Evolutionary conservation across 2,797 vertebrate genomes (phyloP), one percentile per base, ranked within the genome.

Genomic region (Lophius americanus): DNA sequence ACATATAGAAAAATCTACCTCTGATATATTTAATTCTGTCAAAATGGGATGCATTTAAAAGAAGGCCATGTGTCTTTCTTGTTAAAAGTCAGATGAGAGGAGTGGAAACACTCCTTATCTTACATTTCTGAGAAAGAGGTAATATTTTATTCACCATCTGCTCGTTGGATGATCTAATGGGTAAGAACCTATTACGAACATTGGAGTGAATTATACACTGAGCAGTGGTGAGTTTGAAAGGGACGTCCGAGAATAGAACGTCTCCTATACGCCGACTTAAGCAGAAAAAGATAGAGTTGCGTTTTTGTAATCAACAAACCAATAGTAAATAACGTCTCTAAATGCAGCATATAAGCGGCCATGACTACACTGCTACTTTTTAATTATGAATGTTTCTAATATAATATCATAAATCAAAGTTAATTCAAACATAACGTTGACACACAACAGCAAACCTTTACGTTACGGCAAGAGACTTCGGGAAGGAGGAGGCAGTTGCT

Each of bases 401-500:
- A 10, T 49, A 9, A 0, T 38, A 7, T 36, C 3, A 49, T 39
- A 11, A 7, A 43, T 54, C 1, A 10, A 32, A 42, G 44, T 59
- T 4, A 42, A 38, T 8, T 51, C 6, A n/a, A 39, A 56, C 11
- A 11, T 41, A 44, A 56, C 13, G 14, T 11, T 58, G 9, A 41
- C 38, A 48, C 1, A 32, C 7, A 5, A 12, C 6, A 4, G 51
- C 14, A 7, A 50, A 36, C 43, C 44, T 53, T 36, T 43, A 4
- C 9, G 46, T 41, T 41, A 32, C 58, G 23, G 4, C 1, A 9
- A 56, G n/a, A 13, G 46, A 54, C 48, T 55, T 36, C 11, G 32
- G 47, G 38, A 46, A 70, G 35, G 55, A 33, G 39, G 57, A 11
- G 61, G 54, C 50, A 54, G 65, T 51, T 3, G 58, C 76, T 70